Evolutionary conservation across 2,797 vertebrate species (phyloP).

Genomic region (Sebastes kiyomatsui): DNA sequence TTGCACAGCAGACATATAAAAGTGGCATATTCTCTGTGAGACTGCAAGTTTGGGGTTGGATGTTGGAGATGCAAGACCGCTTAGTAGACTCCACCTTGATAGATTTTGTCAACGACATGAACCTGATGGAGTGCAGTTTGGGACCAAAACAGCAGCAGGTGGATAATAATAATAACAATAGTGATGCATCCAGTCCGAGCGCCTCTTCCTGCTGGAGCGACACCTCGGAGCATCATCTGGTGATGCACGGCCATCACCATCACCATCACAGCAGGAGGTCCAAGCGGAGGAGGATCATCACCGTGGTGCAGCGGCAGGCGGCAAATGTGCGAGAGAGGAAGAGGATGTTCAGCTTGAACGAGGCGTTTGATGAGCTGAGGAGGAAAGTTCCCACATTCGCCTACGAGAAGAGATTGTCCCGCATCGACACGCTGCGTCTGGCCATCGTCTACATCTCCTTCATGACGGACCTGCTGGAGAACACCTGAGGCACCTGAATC

Average conservation of each 20-base stretch:
- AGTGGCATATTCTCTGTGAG: neutral
- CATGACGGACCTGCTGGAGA: conserved; percentile 93
- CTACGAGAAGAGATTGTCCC: conserved; percentile 95
- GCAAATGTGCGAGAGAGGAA: conserved; percentile 95
- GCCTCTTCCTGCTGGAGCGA: conserved; percentile 60
- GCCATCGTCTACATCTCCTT: conserved; percentile 97
- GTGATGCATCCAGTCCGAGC: conserved; percentile 30
- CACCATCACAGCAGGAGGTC: conserved; percentile 66
- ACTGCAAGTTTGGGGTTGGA: neutral
- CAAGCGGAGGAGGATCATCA: conserved; percentile 91
- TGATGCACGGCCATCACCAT: conserved; percentile 24
- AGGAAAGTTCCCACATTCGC: conserved; percentile 96
- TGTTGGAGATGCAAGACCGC: conserved; percentile 78
- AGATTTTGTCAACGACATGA: conserved; percentile 82
- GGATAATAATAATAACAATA: neutral
- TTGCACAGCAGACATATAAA: conserved; percentile 13
- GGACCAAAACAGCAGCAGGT: conserved; percentile 56
- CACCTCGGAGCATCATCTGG: conserved; percentile 10
- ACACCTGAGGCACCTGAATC: conserved; percentile 39
- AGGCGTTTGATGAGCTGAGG: conserved; percentile 94
- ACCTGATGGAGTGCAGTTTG: conserved; percentile 64
- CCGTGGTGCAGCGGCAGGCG: conserved; percentile 91
- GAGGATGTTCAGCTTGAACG: conserved; percentile 96
- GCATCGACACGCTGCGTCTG: conserved; percentile 94
- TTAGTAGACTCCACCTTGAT: conserved; percentile 77